phyloP scores from a whole-genome alignment of 2,888 invertebrate species.

The Diaphora mendica region DNA sequence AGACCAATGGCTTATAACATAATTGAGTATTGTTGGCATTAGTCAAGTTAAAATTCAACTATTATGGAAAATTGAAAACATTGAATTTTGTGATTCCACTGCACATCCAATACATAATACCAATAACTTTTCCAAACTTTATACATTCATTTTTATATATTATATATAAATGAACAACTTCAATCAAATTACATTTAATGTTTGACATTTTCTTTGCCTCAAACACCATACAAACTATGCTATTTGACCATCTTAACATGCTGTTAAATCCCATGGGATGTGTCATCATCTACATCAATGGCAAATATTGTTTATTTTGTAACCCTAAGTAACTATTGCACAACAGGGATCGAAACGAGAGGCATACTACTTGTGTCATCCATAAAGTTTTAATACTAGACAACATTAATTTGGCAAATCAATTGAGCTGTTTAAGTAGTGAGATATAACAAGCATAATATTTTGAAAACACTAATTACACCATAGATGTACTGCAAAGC shows the following conservation, averaged over 20 bases:
- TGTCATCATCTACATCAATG: background rate
- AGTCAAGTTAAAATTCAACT: slow-evolving; percentile 15
- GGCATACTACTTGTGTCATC: slow-evolving; percentile 17
- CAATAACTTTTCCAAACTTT: background rate
- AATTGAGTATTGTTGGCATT: slow-evolving; percentile 22
- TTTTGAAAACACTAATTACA: slow-evolving; percentile 41
- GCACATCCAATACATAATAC: background rate
- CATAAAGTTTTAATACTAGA: slow-evolving; percentile 53
- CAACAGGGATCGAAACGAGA: background rate
- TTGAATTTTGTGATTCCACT: background rate
- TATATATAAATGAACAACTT: background rate
- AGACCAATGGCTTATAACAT: slow-evolving; percentile 1
- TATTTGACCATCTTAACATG: background rate
- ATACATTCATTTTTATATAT: background rate
- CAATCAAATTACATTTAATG: background rate
- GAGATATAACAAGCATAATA: slow-evolving; percentile 48
- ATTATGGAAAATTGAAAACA: slow-evolving; percentile 15
- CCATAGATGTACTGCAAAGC: slow-evolving; percentile 47
- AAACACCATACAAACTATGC: background rate
- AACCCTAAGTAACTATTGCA: background rate
- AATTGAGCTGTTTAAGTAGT: slow-evolving; percentile 72
- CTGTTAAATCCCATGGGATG: background rate
- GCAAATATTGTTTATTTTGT: background rate
- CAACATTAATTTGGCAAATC: slow-evolving; percentile 81
- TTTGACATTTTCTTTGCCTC: background rate